Base-by-base conservation (phyloP, 2,888 invertebrate species). In the Melangyna quadrimaculata region DNA sequence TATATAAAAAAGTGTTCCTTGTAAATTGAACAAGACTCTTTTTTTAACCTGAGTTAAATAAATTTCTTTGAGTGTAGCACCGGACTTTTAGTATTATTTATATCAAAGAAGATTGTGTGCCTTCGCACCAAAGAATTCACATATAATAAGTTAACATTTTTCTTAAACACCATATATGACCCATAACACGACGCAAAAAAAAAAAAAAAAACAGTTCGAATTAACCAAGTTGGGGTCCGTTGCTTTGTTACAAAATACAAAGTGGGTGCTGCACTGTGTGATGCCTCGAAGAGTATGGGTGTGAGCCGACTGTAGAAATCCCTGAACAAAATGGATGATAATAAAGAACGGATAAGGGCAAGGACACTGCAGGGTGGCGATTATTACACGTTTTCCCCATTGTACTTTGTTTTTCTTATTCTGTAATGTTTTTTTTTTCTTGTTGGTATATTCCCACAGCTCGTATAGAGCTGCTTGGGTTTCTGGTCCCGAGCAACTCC, bases 281-380 rank as follows among this genome's bases (percentile, higher is more conserved):
- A 82, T 75, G 45, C 40, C 79, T 69, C 71, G 27, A 22, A 72
- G 57, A 40, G 27, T n/a, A n/a, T 45, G 17, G 71, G 71, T 17
- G 24, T 27, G 24, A 71, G 69, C 53, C 19, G 35, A 19, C 48
- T 73, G 9, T 48, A 55, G 37, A 86, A 81, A 86, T 86, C 81
- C 78, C 81, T 70, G 86, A 81, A 86, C 81, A 63, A 81, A 86
- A 86, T 86, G 81, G 86, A 69, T 81, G 77, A 86, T 81, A 77
- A 86, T 86, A 86, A 86, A 86, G 77, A 73, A 81, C 73, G 81
- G 78, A 74, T 86, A 81, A 81, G 81, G 81, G 73, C 81, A 78
- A 86, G 86, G 86, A 86, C 86, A 78, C 73, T 86, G 86, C 73
- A 78, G 73, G 81, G 73, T 86, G 80, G 84, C 67, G 72, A 77